Evolutionary conservation across 2,888 invertebrate genomes (phyloP).

Genomic region (Gisinianus flammeolus): DNA sequence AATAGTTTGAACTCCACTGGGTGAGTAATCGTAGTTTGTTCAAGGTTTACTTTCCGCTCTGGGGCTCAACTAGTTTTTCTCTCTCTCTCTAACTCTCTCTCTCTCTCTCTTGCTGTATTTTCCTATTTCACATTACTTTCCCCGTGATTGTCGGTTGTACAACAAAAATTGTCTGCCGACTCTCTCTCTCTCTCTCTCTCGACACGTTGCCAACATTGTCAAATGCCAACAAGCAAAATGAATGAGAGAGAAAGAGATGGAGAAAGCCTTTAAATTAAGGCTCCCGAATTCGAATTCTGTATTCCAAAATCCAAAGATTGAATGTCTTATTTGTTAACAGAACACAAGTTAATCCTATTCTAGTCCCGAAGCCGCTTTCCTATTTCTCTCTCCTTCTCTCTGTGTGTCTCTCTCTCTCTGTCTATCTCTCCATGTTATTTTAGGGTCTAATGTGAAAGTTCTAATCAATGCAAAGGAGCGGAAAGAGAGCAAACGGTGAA

Average conservation of each 20-base stretch:
- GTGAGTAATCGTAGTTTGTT: too few species aligned
- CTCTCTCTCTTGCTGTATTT: too few species aligned
- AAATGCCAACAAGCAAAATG: too few species aligned
- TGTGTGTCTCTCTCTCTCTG: too few species aligned
- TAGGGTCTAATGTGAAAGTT: constrained; percentile 21
- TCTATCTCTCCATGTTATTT: neutral
- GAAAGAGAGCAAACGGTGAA: constrained; percentile 44
- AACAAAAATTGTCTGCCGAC: too few species aligned
- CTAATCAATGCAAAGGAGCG: constrained; percentile 47
- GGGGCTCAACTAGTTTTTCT: too few species aligned
- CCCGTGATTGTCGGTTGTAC: too few species aligned
- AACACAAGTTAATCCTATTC: constrained; percentile 19
- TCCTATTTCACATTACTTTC: too few species aligned
- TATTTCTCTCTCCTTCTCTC: too few species aligned
- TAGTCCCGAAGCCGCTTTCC: neutral
- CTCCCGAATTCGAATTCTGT: constrained; percentile 14
- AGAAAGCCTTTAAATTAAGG: neutral
- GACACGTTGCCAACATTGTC: too few species aligned
- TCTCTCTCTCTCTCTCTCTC: too few species aligned
- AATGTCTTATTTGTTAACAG: constrained; percentile 22
- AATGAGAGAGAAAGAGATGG: neutral
- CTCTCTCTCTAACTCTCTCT: too few species aligned
- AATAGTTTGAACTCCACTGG: constrained; percentile 34
- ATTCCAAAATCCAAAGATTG: constrained; percentile 3
- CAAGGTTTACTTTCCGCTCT: neutral